These are phyloP conservation scores for Anguilla obscura DNA, from an alignment of 2,797 vertebrate species.

Conservation along the genomic window DNA sequence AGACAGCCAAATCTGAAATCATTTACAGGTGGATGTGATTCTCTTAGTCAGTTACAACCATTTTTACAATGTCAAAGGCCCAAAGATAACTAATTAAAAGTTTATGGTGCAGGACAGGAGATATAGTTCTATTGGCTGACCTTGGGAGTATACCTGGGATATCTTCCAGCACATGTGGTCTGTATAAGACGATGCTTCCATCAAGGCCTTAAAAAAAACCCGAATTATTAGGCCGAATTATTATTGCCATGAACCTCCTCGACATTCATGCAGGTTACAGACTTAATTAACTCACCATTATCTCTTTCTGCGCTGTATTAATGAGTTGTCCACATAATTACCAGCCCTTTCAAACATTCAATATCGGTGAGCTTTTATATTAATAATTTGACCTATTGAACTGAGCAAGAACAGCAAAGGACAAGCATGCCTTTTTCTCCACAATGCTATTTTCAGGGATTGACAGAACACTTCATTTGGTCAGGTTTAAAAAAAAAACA, in stretches of 20 bases:
- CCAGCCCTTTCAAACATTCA: not conserved
- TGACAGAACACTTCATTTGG: not conserved
- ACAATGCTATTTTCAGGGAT: not conserved
- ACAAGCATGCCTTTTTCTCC: not conserved
- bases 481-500: not conserved
- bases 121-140: not conserved
- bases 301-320: not conserved
- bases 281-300: constrained; percentile 1
- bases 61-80: not conserved
- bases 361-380: not conserved
- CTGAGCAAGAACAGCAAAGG: not conserved
- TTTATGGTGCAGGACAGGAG: not conserved
- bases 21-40: not conserved
- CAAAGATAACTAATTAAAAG: not conserved
- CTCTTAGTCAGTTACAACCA: not conserved
- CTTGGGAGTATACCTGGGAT: constrained; percentile 18
- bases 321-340: constrained; percentile 8
- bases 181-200: constrained; percentile 1
- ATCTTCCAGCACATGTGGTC: not conserved
- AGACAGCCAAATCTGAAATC: not conserved
- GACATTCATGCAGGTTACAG: not conserved
- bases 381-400: not conserved
- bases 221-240: not conserved
- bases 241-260: not conserved
- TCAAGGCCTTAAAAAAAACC: not conserved